These are phyloP conservation scores for Mesoligia furuncula DNA, from an alignment of 2,888 invertebrate genomes.

Conservation along the genomic window DNA sequence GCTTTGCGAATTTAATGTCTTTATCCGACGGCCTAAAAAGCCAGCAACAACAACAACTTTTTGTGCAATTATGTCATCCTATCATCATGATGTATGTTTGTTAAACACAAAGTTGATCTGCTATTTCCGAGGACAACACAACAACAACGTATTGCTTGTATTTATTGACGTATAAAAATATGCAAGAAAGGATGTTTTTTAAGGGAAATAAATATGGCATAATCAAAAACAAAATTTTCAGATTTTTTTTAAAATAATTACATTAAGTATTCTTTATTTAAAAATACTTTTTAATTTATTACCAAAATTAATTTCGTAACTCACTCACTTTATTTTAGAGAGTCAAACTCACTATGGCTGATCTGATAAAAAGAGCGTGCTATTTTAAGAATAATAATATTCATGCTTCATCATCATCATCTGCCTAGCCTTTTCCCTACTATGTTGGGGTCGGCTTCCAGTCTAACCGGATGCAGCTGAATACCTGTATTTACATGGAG, in stretches of 20 bases:
- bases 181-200: neutral
- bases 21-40: too few relatives aligned
- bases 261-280: too few relatives aligned
- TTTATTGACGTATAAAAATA: neutral
- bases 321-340: too few relatives aligned
- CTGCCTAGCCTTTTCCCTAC: too few relatives aligned
- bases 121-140: neutral
- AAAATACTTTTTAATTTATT: too few relatives aligned
- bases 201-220: neutral
- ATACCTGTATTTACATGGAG: neutral
- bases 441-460: too few relatives aligned
- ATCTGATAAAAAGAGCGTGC: neutral
- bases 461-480: too few relatives aligned
- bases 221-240: neutral
- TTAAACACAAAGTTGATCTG: neutral
- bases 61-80: conserved; percentile 7
- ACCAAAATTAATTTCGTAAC: too few relatives aligned
- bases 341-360: neutral
- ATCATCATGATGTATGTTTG: neutral
- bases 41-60: neutral
- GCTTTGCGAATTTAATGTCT: too few relatives aligned
- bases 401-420: neutral
- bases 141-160: neutral
- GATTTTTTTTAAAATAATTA: too few relatives aligned
- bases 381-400: neutral